phyloP scores from a whole-genome alignment of 2,888 invertebrate species.

The Tholera decimalis region DNA sequence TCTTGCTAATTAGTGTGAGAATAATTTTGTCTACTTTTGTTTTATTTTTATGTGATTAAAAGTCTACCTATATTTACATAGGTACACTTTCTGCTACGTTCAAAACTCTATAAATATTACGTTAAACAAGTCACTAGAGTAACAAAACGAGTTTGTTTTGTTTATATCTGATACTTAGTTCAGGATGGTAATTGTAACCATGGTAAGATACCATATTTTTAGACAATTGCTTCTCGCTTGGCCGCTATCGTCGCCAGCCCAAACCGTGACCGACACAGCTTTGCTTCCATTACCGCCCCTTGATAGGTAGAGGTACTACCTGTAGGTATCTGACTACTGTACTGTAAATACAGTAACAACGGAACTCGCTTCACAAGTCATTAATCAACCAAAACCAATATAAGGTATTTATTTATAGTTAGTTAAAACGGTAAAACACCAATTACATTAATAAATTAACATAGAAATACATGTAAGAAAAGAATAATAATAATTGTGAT shows the following conservation, averaged over 20 bases:
- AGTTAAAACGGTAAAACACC: too few relatives aligned
- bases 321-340: background rate
- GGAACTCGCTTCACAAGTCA: conserved; percentile 17
- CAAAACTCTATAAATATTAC: too few relatives aligned
- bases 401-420: too few relatives aligned
- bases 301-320: background rate
- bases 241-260: conserved; percentile 57
- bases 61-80: too few relatives aligned
- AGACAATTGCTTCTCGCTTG: conserved; percentile 72
- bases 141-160: conserved; percentile 28
- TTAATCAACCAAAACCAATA: background rate
- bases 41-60: too few relatives aligned
- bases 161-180: conserved; percentile 35
- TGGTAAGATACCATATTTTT: conserved; percentile 69
- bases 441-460: too few relatives aligned
- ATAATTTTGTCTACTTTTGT: conserved; percentile 10
- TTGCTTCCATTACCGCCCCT: conserved; percentile 53
- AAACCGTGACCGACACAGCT: conserved; percentile 62
- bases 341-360: conserved; percentile 23
- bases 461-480: too few relatives aligned
- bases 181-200: conserved; percentile 42
- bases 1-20: conserved; percentile 35
- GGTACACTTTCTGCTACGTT: background rate
- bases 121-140: conserved; percentile 8
- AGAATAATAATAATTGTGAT: too few relatives aligned